Conservation (phyloP, 2,797 vertebrate species). For the Mus minutoides region DNA sequence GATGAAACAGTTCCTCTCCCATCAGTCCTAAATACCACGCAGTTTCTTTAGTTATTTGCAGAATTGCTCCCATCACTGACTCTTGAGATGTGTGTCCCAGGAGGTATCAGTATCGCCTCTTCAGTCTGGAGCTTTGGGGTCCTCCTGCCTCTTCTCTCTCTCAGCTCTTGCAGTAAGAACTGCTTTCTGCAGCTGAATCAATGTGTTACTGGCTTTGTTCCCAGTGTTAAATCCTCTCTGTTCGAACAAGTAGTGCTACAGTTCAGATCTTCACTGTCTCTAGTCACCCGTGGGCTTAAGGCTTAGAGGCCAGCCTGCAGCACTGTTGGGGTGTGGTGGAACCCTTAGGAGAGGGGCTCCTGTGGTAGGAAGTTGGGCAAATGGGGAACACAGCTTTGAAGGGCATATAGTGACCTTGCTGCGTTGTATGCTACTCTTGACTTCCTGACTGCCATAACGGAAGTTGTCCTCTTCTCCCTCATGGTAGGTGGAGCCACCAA, state of each 20-base stretch:
- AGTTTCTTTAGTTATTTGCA: background rate
- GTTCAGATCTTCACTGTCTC: background rate
- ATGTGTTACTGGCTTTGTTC: background rate
- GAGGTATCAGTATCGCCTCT: too few relatives aligned
- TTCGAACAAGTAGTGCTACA: background rate
- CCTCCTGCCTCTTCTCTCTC: background rate
- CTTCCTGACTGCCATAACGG: background rate
- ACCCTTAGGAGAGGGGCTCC: background rate
- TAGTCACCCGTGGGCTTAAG: background rate
- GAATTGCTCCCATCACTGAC: fast-evolving
- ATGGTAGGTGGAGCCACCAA: background rate
- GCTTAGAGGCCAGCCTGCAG: background rate
- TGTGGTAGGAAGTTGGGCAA: background rate
- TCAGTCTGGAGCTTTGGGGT: background rate
- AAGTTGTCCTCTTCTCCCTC: background rate
- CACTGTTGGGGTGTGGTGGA: background rate
- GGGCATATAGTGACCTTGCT: background rate
- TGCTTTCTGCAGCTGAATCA: background rate
- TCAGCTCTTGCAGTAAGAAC: fast-evolving
- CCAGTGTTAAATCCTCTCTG: background rate
- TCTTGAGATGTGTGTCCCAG: background rate
- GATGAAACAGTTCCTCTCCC: background rate
- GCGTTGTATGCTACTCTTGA: background rate
- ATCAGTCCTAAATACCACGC: too few relatives aligned
- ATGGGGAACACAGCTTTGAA: background rate